Base-by-base conservation (phyloP, 2,888 invertebrate species). In the Drosophila sordidula region DNA sequence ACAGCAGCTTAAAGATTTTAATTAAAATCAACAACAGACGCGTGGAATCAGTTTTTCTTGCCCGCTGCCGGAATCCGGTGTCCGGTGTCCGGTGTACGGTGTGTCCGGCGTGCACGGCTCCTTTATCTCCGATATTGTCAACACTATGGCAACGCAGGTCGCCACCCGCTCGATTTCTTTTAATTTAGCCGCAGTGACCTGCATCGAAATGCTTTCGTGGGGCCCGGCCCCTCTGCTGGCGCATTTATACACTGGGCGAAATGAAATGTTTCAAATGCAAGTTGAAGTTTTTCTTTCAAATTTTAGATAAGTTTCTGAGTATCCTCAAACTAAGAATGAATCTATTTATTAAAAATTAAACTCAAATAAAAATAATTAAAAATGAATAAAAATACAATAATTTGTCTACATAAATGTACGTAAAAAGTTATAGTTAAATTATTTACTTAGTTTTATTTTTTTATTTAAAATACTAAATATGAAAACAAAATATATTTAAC, bases 101-200 rank as follows among this genome's bases (percentile, higher is more conserved):
- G 38, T 41, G 54, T 14, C 11, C 52, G 11, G 6, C 18, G 38
- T 41, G 8, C 8, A 14, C 14, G 16, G 14, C 44, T 49, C 34
- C 47, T 34, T 39, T 63, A 59, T 55, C 54, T 65, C 25, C 38
- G 42, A 46, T 11, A 47, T 44, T 62, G 77, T 55, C 72, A 63
- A 61, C 61, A 42, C 56, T 25, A 41, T 62, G 58, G 69, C 46
- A 50, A 68, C 36, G 11, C 3, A 9, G 36, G 52, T 34, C 26
- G 72, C 55, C 65, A 68, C 57, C 59, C 46, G 61, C 65, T 70
- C 67, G 71, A 87, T 80, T 83, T 81, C 86, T 80, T 78, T 83
- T 86, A 76, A 88, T 86, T 83, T 76, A 70, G 75, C 78, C 65
- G 70, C 80, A 83, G 71, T 86, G 83, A 88, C 86, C 86, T 80